Conservation (phyloP, 2,113 vertebrate genomes). For the Lynx canadensis region DNA sequence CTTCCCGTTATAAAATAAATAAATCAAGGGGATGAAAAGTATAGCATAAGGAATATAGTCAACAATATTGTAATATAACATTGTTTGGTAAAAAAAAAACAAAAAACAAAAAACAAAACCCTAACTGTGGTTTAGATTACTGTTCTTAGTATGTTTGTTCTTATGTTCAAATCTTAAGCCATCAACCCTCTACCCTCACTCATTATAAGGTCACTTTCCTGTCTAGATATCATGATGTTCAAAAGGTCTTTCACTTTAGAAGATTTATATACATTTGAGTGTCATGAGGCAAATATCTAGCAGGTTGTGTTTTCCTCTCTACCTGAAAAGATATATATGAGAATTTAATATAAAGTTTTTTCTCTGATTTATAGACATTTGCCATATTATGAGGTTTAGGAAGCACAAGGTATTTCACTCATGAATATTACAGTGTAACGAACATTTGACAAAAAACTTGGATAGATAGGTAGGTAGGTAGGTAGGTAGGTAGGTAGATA, state of each 20-base stretch:
- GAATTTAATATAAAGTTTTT: not conserved
- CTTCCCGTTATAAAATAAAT: not conserved
- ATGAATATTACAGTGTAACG: not conserved
- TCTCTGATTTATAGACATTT: not conserved
- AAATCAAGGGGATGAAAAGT: not conserved
- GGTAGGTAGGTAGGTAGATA: not conserved
- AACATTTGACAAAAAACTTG: not conserved
- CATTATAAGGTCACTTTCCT: not conserved
- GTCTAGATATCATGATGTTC: not conserved
- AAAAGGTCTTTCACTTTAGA: not conserved
- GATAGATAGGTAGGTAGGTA: not conserved
- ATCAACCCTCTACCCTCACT: not conserved
- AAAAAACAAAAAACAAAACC: not conserved
- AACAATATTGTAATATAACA: not conserved
- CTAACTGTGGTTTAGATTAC: not conserved
- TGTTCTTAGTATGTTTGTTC: not conserved
- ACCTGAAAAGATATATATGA: not conserved
- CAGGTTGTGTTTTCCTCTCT: not conserved
- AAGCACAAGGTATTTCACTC: not conserved
- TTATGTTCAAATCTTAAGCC: not conserved
- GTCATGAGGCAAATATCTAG: not conserved
- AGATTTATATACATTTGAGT: not conserved
- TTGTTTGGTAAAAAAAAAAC: not conserved
- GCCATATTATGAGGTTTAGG: not conserved
- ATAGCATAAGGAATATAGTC: not conserved